Evolutionary conservation across 2,888 invertebrate species (phyloP).

Genomic region (Trichogramma dendrolimi): DNA sequence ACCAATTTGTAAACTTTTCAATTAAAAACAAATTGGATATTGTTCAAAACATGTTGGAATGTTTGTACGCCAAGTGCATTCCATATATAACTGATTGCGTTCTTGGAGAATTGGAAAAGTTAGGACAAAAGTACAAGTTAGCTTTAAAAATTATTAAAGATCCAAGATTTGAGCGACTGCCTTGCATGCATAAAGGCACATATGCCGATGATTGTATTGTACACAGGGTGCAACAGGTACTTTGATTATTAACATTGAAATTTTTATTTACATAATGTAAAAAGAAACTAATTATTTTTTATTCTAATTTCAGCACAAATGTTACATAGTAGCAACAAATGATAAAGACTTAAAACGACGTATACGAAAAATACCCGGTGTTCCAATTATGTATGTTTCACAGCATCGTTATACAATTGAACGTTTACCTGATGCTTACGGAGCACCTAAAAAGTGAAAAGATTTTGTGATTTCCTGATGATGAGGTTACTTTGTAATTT

Average conservation of each 20-base stretch:
- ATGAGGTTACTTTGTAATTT: too few species aligned
- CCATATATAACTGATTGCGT: conserved; percentile 99
- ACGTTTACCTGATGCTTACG: conserved; percentile 98
- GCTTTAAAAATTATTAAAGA: conserved; percentile 93
- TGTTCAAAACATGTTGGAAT: conserved; percentile 97
- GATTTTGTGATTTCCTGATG: too few species aligned
- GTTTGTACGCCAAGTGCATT: conserved; percentile 95
- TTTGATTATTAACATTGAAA: conserved; percentile 5
- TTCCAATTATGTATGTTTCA: conserved; percentile 96
- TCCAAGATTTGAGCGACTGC: conserved; percentile 84
- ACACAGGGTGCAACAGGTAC: conserved; percentile 81
- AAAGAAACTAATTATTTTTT: conserved; percentile 1
- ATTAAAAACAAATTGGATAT: conserved; percentile 97
- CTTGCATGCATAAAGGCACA: conserved; percentile 94
- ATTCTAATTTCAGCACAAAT: conserved; percentile 74
- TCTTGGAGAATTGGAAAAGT: conserved; percentile 92
- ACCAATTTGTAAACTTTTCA: conserved; percentile 98
- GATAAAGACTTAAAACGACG: conserved; percentile 94
- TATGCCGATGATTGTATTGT: conserved; percentile 99
- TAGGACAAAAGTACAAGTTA: conserved; percentile 90
- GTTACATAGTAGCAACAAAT: conserved; percentile 98
- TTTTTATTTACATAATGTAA: conserved; percentile 1
- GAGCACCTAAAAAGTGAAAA: conserved; percentile 67
- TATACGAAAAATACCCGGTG: conserved; percentile 95
- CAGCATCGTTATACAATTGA: conserved; percentile 93